These are phyloP conservation scores for Myrmecophaga tridactyla DNA, from an alignment of 2,113 vertebrate species.

Conservation along the genomic window DNA sequence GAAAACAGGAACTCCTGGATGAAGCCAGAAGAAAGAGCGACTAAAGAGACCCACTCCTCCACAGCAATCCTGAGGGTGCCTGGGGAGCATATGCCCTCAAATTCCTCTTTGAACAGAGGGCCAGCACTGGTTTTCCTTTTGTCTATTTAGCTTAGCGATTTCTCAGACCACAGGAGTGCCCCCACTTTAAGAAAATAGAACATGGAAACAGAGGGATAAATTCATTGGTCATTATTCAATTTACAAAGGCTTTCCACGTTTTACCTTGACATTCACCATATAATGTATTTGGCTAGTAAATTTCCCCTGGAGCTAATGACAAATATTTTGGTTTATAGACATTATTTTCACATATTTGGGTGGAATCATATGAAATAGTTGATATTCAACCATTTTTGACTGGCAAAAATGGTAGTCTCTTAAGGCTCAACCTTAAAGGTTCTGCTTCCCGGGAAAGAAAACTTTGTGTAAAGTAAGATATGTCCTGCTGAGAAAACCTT, in stretches of 20 bases:
- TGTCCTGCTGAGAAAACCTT: neutral
- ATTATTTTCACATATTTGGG: neutral
- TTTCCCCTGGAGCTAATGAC: neutral
- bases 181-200: neutral
- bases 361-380: neutral
- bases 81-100: neutral
- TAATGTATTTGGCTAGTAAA: neutral
- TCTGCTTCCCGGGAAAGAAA: neutral
- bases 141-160: neutral
- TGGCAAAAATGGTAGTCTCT: neutral
- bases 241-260: neutral
- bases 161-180: neutral
- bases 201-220: neutral
- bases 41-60: neutral
- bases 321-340: neutral
- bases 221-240: neutral
- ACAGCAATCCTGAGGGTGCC: neutral
- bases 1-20: conserved; percentile 30
- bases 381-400: neutral
- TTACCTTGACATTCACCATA: neutral
- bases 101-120: neutral
- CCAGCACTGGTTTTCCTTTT: neutral
- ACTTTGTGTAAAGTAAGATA: neutral
- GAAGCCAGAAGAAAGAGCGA: neutral
- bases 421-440: neutral